phyloP scores from a whole-genome alignment of 35 echinoderm and acorn worm species.

The Amphiura filiformis region DNA sequence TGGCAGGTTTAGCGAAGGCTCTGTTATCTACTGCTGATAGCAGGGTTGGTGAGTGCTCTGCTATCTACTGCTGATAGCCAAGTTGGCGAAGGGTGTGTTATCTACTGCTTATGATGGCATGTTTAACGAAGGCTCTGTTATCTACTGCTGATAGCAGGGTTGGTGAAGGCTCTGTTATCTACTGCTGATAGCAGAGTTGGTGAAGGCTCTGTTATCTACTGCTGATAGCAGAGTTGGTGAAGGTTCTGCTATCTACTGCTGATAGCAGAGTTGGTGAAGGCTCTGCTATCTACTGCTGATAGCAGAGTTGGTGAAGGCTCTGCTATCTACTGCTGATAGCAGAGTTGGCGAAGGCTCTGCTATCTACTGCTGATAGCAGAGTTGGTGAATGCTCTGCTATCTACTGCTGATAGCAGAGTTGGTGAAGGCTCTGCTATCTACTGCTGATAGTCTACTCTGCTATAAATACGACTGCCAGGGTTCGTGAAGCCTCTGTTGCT shows the following conservation, averaged over 20 bases:
- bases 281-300: neutral
- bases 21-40: no score
- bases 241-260: neutral
- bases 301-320: neutral
- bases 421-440: neutral
- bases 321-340: neutral
- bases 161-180: neutral
- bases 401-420: neutral
- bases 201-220: neutral
- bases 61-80: neutral
- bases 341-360: neutral
- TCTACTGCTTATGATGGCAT: neutral
- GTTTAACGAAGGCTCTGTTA: neutral
- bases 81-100: neutral
- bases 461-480: neutral
- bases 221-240: neutral
- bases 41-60: no score
- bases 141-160: neutral
- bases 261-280: neutral
- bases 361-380: neutral
- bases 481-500: neutral
- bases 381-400: neutral
- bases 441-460: neutral
- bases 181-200: neutral
- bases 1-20: no score